Base-by-base conservation (phyloP, 2,113 vertebrate genomes). In the Chaetorhynchus papuensis region DNA sequence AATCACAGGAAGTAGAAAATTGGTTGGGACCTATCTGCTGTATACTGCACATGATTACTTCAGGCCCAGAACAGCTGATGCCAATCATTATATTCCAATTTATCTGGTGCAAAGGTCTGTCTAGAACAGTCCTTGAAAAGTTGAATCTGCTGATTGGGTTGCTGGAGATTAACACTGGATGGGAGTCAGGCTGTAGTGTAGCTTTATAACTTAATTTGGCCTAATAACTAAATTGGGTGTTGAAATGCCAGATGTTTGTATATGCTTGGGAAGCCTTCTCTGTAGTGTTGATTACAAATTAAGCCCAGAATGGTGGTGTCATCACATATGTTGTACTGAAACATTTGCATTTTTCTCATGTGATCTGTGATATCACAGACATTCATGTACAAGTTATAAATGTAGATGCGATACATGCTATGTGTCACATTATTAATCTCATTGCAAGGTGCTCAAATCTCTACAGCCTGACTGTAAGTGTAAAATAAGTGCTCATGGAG, bases 351-450 rank as follows among this genome's bases (percentile, higher is more conserved):
- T 89, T 84, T 45, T 53, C 28, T 65, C 7, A 1, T 2, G 30
- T 47, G 44, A 27, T 37, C 24, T 1, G 1, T 59, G 54, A 11
- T 21, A 20, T 20, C 2, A 11, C 31, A 15, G 13, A 24, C 20
- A 2, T 22, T 18, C 6, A 10, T 3, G 21, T n/a, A 24, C 23
- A 23, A 35, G 17, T 52, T 23, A 41, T 13, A 45, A 71, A 31
- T 27, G 9, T 2, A 28, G 24, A 14, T 37, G 23, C 0, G 1
- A 14, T 70, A 27, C 11, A 3, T 71, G 45, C 53, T 41, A 0
- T 23, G 27, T 65, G 21, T 42, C 31, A 10, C 1, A 0, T 59
- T 28, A 4, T 17, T 78, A 28, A 74, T 53, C 47, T 50, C 17
- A 7, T 4, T 44, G 24, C 31, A 23, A 68, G 19, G 22, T 64